A percentile compares a stretch with the other conserved stretches of the same genome.
phyloP scores from a whole-genome alignment of 2,113 vertebrate genomes.

The Vanacampus margaritifer region DNA sequence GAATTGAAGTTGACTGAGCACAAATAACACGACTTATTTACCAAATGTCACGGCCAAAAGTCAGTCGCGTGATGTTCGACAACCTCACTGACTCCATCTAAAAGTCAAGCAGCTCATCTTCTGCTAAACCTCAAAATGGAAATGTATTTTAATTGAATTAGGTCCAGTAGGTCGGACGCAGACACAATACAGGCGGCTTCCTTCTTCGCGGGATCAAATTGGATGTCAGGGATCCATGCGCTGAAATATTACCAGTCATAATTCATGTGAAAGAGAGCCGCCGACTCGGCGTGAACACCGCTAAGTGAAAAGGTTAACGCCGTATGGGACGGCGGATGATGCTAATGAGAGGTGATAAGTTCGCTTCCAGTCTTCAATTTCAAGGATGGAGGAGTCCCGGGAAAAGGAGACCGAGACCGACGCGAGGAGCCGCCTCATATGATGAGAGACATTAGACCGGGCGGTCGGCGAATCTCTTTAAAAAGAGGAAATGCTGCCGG shows the following conservation, averaged over 20 bases:
- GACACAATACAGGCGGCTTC: conserved; percentile 31
- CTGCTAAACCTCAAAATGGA: conserved; percentile 15
- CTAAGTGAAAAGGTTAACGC: conserved; percentile 67
- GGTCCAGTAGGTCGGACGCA: conserved; percentile 18
- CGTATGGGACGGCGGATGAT: conserved; percentile 60
- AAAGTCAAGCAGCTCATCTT: conserved; percentile 7
- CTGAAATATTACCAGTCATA: conserved; percentile 51
- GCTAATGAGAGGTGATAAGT: conserved; percentile 75
- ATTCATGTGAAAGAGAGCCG: conserved; percentile 49
- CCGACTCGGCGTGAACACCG: conserved; percentile 39
- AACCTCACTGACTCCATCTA: conserved; percentile 2
- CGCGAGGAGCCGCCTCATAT: conserved; percentile 42
- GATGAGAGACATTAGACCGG: conserved; percentile 62
- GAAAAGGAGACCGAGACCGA: conserved; percentile 34
- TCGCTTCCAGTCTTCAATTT: conserved; percentile 69
- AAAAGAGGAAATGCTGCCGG: conserved; percentile 15
- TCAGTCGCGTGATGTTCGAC: background rate
- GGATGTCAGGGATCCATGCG: conserved; percentile 55
- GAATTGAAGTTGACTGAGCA: background rate
- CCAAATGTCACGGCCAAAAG: background rate
- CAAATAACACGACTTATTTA: background rate
- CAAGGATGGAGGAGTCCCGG: conserved; percentile 63
- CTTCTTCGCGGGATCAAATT: conserved; percentile 49
- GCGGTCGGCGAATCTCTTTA: conserved; percentile 26
- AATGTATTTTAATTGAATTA: conserved; percentile 33